Percentiles rank a stretch among this genome's conserved stretches.
Conservation (phyloP, 2,797 vertebrate species). For the Hydrophis major region DNA sequence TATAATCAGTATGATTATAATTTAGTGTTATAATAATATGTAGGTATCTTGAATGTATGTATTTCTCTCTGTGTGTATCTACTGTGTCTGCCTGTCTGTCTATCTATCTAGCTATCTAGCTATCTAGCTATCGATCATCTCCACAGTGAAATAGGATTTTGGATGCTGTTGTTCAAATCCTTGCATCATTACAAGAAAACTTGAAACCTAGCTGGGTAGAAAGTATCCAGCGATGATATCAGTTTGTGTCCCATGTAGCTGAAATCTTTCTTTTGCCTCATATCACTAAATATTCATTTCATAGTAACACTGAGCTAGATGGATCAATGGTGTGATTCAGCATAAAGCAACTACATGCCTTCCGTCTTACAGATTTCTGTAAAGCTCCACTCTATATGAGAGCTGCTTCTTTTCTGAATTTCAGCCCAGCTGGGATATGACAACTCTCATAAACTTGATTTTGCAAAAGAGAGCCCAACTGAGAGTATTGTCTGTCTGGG, state of each 20-base stretch:
- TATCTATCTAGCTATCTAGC: no score
- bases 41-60: not conserved
- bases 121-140: no score
- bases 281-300: not conserved
- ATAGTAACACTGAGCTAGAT: not conserved
- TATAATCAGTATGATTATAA: not conserved
- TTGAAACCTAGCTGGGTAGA: not conserved
- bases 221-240: not conserved
- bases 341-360: not conserved
- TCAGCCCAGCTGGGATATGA: conserved; percentile 25
- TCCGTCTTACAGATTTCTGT: not conserved
- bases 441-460: conserved; percentile 22
- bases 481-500: not conserved
- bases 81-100: no score
- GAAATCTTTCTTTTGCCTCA: not conserved
- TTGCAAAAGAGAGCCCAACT: not conserved
- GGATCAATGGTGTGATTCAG: not conserved
- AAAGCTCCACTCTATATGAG: not conserved
- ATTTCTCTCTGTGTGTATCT: no score
- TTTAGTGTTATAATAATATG: not conserved
- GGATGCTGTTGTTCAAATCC: not conserved
- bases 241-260: not conserved
- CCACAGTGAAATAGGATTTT: not conserved
- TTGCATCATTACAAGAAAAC: not conserved
- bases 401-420: not conserved